These are phyloP conservation scores for Branchellion lobata DNA, from an alignment of 2,888 invertebrate species.

Conservation along the genomic window DNA sequence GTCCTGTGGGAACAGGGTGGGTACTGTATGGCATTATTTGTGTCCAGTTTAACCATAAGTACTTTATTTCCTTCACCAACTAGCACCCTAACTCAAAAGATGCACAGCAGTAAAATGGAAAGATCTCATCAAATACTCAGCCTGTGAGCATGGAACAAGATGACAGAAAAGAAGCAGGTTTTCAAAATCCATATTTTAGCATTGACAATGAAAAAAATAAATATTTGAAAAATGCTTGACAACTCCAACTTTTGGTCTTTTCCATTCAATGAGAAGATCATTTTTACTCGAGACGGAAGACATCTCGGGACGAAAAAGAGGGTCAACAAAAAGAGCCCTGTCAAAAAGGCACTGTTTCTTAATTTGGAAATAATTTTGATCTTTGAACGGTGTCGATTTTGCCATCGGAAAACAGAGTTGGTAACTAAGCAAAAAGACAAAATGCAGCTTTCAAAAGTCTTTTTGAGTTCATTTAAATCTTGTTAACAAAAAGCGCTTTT, in stretches of 20 bases:
- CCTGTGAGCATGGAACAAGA: too few relatives aligned
- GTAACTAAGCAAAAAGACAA: neutral
- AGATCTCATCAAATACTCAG: too few relatives aligned
- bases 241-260: neutral
- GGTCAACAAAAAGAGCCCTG: neutral
- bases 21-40: too few relatives aligned
- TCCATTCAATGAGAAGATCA: neutral
- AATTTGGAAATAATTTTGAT: neutral
- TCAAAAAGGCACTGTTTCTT: neutral
- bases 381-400: neutral
- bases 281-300: neutral
- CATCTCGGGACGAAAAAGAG: neutral
- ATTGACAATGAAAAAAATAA: too few relatives aligned
- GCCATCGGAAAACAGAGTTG: neutral
- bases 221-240: neutral
- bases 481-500: too few relatives aligned
- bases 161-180: too few relatives aligned
- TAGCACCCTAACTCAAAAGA: too few relatives aligned
- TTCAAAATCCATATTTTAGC: too few relatives aligned
- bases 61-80: too few relatives aligned
- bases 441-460: neutral
- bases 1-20: neutral
- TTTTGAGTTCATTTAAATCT: too few relatives aligned
- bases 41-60: too few relatives aligned
- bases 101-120: too few relatives aligned